Evolutionary conservation across 2,113 vertebrate species (phyloP), one percentile per base, ranked within the genome.

Genomic region (Plectropomus leopardus): DNA sequence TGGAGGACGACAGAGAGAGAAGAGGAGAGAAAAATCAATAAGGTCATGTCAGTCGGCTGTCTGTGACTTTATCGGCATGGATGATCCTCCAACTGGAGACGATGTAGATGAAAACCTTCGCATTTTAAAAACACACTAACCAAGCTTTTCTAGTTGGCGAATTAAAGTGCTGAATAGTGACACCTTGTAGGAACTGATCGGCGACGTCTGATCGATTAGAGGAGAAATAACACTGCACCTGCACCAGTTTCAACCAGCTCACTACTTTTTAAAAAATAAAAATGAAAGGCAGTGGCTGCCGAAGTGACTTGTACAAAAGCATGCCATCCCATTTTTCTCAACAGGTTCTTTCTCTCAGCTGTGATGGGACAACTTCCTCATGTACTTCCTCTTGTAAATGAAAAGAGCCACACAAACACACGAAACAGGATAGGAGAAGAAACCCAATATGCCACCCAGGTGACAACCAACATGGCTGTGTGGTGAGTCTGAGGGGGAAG

Each of bases 1-100:
- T 99, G 89, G 14, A 67, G 51, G 60, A 42, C 76, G 36, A 83
- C 32, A 65, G 21, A 45, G 45, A 47, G 63, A 61, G 28, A 24
- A 30, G 68, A 23, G 48, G 34, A 16, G 67, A 80, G 64, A 70
- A 65, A 82, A 82, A 88, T 87, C 86, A 63, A 88, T 88, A 26
- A 83, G 68, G 82, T 77, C 24, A 72, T 69, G 26, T 40, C 21
- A 63, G 44, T 57, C 26, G 8, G 28, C 24, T 3, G 70, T 54
- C 61, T 57, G 71, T 9, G 40, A 26, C 24, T 83, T 55, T 45
- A 23, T 28, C 60, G 32, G 17, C 28, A 70, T 45, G 45, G 34
- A 3, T 48, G 14, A 69, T 51, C 36, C 6, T 34, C 36, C 59
- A 17, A 19, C 17, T 40, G 48, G 53, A 82, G 40, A 23, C 17